Evolutionary conservation across 2,888 invertebrate species (phyloP), one percentile per base, ranked within the genome.

Genomic region (Copidosoma aretas): DNA sequence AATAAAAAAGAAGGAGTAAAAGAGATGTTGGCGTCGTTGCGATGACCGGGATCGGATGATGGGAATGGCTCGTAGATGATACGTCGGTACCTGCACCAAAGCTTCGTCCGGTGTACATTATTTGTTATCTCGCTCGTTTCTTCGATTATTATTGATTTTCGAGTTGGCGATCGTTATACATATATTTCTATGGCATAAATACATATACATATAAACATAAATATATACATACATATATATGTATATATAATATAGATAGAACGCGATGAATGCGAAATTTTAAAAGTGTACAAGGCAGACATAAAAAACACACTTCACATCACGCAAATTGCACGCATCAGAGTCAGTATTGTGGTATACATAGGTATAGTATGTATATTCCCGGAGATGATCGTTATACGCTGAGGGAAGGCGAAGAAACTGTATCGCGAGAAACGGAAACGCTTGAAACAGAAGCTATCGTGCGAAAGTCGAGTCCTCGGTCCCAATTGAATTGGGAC

Each of bases 381-480:
- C 53, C 62, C 67, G 59, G 67, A 71, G 67, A 68, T 61, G 60
- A 70, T 71, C 65, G 65, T 65, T 71, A 68, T 19, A 71, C 62
- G 65, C 68, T 71, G 60, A 68, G 59, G 25, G 19, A 60, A 60
- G n/a, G n/a, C n/a, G n/a, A n/a, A n/a, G n/a, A n/a, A n/a, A n/a
- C n/a, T n/a, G n/a, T n/a, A n/a, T n/a, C n/a, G n/a, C n/a, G n/a
- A n/a, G n/a, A n/a, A n/a, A n/a, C n/a, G n/a, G n/a, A n/a, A n/a
- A n/a, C n/a, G n/a, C n/a, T n/a, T n/a, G n/a, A n/a, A n/a, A n/a
- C 8, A 32, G 8, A 32, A 32, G 32, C 8, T 32, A 32, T 8
- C 32, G 32, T 5, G 32, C 8, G 32, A 32, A 8, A 32, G 32
- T 32, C 32, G 32, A 32, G 32, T 32, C 32, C 32, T 32, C 32